These are phyloP conservation scores for Lethrus apterus DNA, from an alignment of 1,140 invertebrate species.

Conservation along the genomic window DNA sequence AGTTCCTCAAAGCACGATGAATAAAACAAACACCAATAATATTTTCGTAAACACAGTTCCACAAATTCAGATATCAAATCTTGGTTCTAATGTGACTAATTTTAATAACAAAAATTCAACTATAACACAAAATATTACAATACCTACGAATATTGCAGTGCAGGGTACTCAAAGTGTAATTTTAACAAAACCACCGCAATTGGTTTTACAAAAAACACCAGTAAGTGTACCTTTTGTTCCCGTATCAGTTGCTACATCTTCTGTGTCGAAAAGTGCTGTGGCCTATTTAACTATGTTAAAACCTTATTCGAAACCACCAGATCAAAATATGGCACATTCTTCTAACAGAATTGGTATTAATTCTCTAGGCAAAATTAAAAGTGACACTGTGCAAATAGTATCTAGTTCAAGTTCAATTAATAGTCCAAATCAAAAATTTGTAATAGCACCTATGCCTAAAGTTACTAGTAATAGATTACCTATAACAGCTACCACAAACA, in stretches of 20 bases:
- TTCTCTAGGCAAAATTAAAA: conserved; percentile 9
- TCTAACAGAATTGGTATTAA: background rate
- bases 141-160: conserved; percentile 12
- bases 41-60: conserved; percentile 27
- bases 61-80: conserved; percentile 28
- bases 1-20: conserved; percentile 14
- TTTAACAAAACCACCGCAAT: conserved; percentile 27
- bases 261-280: conserved; percentile 21
- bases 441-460: conserved; percentile 46
- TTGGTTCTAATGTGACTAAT: conserved; percentile 12
- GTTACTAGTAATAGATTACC: conserved; percentile 41
- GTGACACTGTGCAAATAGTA: conserved; percentile 9
- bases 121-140: conserved; percentile 10
- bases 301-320: conserved; percentile 24
- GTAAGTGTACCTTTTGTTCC: conserved; percentile 23
- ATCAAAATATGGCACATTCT: background rate
- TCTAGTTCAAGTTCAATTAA: conserved; percentile 3
- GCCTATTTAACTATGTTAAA: conserved; percentile 37
- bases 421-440: conserved; percentile 26
- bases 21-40: conserved; percentile 24
- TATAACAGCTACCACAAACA: conserved; percentile 41
- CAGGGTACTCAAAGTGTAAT: conserved; percentile 29
- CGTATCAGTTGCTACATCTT: conserved; percentile 12
- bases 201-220: conserved; percentile 32
- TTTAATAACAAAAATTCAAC: conserved; percentile 14